Percentiles rank a stretch among this genome's conserved stretches.
Evolutionary conservation across 2,888 invertebrate species (phyloP).

Genomic region (Chloroclysta siterata): DNA sequence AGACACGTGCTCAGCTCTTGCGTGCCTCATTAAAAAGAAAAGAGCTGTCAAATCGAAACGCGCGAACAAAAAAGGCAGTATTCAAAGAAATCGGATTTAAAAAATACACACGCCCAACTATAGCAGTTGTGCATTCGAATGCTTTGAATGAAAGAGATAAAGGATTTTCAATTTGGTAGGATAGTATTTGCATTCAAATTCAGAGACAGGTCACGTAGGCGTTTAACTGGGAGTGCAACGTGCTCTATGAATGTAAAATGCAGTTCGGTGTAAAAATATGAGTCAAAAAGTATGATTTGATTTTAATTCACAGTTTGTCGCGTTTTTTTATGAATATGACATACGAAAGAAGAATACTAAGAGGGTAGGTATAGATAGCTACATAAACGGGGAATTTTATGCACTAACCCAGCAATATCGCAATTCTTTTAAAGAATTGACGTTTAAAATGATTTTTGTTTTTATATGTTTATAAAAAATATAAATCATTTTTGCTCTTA

Average conservation of each 20-base stretch:
- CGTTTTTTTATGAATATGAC: conserved; percentile 8
- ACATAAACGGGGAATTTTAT: no score
- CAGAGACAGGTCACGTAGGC: conserved; percentile 57
- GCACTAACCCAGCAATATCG: no score
- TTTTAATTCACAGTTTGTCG: conserved; percentile 37
- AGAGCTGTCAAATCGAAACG: conserved; percentile 47
- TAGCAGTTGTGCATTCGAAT: conserved; percentile 38
- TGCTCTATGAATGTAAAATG: conserved; percentile 51
- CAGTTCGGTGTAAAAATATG: conserved; percentile 44
- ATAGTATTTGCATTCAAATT: conserved; percentile 47
- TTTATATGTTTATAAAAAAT: no score
- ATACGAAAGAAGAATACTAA: neutral
- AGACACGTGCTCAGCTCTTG: conserved; percentile 40
- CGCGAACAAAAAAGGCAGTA: conserved; percentile 47
- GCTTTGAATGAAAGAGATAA: conserved; percentile 40
- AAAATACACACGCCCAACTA: conserved; percentile 45
- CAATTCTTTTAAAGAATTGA: no score
- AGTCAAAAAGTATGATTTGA: conserved; percentile 48
- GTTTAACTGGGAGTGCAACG: conserved; percentile 53
- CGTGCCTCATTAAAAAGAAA: conserved; percentile 44
- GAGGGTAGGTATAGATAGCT: no score
- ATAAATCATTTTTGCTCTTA: no score
- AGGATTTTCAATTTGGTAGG: conserved; percentile 50
- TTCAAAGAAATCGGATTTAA: conserved; percentile 51
- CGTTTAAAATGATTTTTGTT: no score